Conservation (phyloP, 2,113 vertebrate species). For the Vidua macroura region DNA sequence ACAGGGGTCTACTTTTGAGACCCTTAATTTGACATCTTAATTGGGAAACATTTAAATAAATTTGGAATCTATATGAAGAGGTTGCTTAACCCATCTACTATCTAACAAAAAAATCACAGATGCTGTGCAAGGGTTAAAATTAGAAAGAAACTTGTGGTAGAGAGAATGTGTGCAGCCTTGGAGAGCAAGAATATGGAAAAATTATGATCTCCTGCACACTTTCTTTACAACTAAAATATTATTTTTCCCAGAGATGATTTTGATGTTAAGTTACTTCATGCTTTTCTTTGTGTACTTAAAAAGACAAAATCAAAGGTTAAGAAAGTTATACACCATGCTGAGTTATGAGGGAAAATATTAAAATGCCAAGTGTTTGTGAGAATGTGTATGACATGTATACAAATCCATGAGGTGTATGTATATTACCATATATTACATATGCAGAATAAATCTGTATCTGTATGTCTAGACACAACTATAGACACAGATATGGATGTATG, state of each 20-base stretch:
- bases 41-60: no score
- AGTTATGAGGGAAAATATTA: neutral
- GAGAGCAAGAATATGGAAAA: neutral
- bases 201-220: rapidly evolving
- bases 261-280: neutral
- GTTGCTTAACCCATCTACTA: neutral
- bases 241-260: neutral
- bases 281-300: neutral
- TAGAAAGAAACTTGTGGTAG: neutral
- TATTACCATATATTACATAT: neutral
- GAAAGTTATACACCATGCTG: neutral
- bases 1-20: neutral
- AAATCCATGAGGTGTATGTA: neutral
- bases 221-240: neutral
- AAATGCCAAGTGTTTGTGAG: neutral
- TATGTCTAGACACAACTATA: neutral
- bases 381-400: neutral
- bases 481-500: neutral
- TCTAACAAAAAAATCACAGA: neutral
- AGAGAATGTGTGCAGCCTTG: neutral
- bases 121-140: neutral
- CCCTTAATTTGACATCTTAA: neutral
- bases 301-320: neutral
- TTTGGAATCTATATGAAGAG: neutral
- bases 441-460: neutral